A percentile compares a stretch with the other conserved stretches of the same genome.
Evolutionary conservation across 2,113 vertebrate species (phyloP).

Genomic region (Podiceps cristatus): DNA sequence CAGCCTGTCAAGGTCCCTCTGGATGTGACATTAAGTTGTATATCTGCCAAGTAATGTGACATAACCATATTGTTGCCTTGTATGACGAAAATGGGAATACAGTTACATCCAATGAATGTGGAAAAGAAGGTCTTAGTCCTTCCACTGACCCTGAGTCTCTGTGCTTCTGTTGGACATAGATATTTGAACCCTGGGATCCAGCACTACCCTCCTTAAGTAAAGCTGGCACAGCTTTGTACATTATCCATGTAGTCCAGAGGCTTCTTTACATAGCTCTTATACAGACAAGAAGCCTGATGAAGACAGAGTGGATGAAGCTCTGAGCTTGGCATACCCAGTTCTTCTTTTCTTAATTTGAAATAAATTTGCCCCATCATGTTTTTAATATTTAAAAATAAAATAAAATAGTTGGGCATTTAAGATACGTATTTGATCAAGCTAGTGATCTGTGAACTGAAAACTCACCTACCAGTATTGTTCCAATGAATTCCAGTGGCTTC

Average conservation of each 20-base stretch:
- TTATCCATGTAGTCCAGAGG: neutral
- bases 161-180: neutral
- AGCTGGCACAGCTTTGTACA: neutral
- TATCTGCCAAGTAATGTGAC: neutral
- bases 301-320: neutral
- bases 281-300: neutral
- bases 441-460: neutral
- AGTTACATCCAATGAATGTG: neutral
- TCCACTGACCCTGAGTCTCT: neutral
- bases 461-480: neutral
- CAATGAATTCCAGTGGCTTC: neutral
- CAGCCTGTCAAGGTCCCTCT: too few species aligned
- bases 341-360: neutral
- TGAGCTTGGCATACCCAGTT: neutral
- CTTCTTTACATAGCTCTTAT: neutral
- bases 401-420: neutral
- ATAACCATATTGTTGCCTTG: neutral
- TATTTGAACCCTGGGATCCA: neutral
- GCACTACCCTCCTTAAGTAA: neutral
- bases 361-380: neutral
- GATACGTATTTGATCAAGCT: neutral
- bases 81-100: neutral
- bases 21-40: neutral
- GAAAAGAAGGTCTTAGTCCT: neutral
- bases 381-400: neutral